Base-by-base conservation (phyloP, 2,113 vertebrate species). In the Archocentrus centrarchus region DNA sequence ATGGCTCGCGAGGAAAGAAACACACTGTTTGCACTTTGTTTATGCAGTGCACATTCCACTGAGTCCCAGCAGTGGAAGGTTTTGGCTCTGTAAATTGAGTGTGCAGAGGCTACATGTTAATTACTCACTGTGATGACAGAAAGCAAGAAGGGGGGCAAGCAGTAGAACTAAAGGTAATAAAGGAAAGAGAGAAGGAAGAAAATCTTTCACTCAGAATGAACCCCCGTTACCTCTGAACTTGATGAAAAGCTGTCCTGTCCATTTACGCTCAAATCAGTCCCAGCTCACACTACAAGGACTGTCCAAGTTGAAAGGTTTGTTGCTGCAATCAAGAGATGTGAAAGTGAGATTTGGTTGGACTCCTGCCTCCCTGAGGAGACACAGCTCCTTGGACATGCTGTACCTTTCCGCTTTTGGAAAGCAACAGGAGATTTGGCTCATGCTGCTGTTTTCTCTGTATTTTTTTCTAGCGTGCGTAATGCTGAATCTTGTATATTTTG, bases 291-390 rank as follows among this genome's bases (percentile, higher is more conserved):
- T 62, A 3, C 3, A 15, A 47, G 18, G 35, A 2, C 78, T 17
- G 63, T 3, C 64, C 79, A 92, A 81, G 37, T 70, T 63, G 55
- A 24, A 73, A 64, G 75, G 57, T 66, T 89, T 60, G 35, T 64
- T 80, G 85, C 55, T 73, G 75, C 75, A 88, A 82, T 93, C 82
- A 79, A 63, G 83, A 75, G 80, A 84, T 59, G 37, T 83, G 80
- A 80, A 81, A 70, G 58, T 66, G 73, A 84, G 64, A 77, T 78
- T 24, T 44, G 7, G 47, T 70, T 47, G 8, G 35, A 60, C 3
- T 61, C 50, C 39, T 4, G 17, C 79, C 37, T 86, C 39, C 55
- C 44, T 32, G 4, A 30, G 70, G 80, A 57, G 27, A 73, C 59
- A 60, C 53, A 66, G 32, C 78, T 79, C 41, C 60, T 80, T 85